Evolutionary conservation across 2,888 invertebrate species (phyloP), one percentile per base, ranked within the genome.

Genomic region (Crioceris asparagi): DNA sequence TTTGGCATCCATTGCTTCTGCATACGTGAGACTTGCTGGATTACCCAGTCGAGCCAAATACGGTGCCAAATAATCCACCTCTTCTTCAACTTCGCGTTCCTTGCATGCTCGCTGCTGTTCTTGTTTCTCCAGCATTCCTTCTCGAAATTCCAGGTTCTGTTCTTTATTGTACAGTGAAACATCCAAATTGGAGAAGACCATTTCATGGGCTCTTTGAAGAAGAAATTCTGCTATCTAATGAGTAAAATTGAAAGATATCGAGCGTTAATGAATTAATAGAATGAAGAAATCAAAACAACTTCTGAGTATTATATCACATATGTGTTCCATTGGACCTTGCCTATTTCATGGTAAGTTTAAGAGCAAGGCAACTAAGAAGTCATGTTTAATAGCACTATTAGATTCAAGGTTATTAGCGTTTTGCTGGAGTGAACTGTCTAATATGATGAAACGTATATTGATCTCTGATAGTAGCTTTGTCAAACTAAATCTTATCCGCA

Each of bases 41-140:
- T 71, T 68, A 16, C 73, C 72, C 54, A 77, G 62, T 17, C 72
- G 67, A 2, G 74, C 74, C 11, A 80, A 53, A 55, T 79, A 79
- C 0, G 79, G 79, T 3, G 72, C 70, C 15, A 81, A 57, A 23
- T 74, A 77, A 51, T 81, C 76, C 10, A 74, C 67, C 34, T 73
- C 72, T 1, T 71, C 71, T 49, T 75, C 75, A n/a, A 73, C 68
- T 53, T 79, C 77, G 8, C 74, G 68, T 44, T 74, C 71, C 27
- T 68, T 68, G 12, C 71, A 60, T 50, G 44, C 69, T 70, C 41
- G 66, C 51, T 62, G 75, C 72, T 71, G 72, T 44, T 12, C 44
- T 15, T 53, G 74, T 59, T 64, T 61, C 47, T 68, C 68, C 42
- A 69, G 54, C 55, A 72, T 64, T 33, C 64, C 64, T 5, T 56